A percentile compares a stretch with the other conserved stretches of the same genome.
phyloP scores from a whole-genome alignment of 2,888 invertebrate species.

The Eueremaeus valkanovi region DNA sequence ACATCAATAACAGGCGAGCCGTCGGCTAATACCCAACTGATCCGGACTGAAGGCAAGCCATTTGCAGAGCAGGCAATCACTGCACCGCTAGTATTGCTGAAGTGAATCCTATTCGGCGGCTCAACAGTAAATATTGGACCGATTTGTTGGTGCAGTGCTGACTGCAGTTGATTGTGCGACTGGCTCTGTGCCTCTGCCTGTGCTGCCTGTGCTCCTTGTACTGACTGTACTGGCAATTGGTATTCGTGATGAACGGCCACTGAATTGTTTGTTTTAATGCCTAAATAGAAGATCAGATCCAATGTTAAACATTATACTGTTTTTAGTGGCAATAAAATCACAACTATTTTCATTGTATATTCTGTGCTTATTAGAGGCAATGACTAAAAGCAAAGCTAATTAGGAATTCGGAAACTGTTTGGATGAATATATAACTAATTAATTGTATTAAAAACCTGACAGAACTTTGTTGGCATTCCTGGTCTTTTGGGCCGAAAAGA shows the following conservation, averaged over 20 bases:
- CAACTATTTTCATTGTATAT: neutral
- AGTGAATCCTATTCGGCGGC: slow-evolving; percentile 26
- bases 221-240: neutral
- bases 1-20: slow-evolving; percentile 49
- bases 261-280: neutral
- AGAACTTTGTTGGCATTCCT: neutral
- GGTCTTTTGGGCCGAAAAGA: neutral
- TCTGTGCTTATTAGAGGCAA: too few relatives aligned
- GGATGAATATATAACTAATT: slow-evolving; percentile 23
- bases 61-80: slow-evolving; percentile 37
- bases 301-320: too few relatives aligned
- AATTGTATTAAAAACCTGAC: slow-evolving; percentile 25
- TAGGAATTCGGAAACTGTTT: slow-evolving; percentile 15
- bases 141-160: slow-evolving; percentile 28
- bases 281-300: neutral
- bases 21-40: slow-evolving; percentile 45
- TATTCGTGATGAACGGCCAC: slow-evolving; percentile 9
- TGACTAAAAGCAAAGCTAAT: slow-evolving; percentile 15
- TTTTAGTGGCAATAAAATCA: too few relatives aligned
- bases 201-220: neutral
- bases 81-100: slow-evolving; percentile 36
- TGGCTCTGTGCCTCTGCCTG: neutral
- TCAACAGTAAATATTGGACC: slow-evolving; percentile 39
- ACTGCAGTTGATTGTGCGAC: slow-evolving; percentile 16
- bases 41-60: slow-evolving; percentile 28